Evolutionary conservation across 2,113 vertebrate species (phyloP), one percentile per base, ranked within the genome.

Genomic region (Ascaphus truei): DNA sequence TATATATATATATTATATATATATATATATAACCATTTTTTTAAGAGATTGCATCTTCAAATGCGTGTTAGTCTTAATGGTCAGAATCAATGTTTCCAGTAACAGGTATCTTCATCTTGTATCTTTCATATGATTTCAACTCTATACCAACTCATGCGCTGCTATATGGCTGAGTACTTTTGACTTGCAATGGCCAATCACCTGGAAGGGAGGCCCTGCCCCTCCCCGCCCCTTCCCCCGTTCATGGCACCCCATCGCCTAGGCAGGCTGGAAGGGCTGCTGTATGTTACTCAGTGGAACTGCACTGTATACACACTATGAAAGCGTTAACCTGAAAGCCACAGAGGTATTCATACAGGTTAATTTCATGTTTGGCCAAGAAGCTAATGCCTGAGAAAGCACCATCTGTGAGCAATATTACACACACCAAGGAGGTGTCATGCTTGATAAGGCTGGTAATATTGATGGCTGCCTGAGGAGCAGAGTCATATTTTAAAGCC

Each of bases 281-380:
- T n/a, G n/a, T n/a, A n/a, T n/a, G n/a, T n/a, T n/a, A n/a, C n/a
- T n/a, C n/a, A n/a, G n/a, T n/a, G n/a, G n/a, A n/a, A 9, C 39
- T 23, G 16, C 56, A 12, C 20, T 26, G 29, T 18, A 22, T 26
- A 20, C 26, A 23, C 33, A 15, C 8, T 41, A 4, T 64, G 20
- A 12, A 53, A 4, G 22, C 20, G 29, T 43, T 48, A 62, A 7
- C n/a, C 7, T 55, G 13, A 65, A 59, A 51, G 43, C 13, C n/a
- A 61, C 43, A 45, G 77, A 39, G 51, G 47, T 64, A 79, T 75
- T 57, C 60, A 64, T 71, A 16, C 63, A 74, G 74, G 45, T 73
- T 74, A 75, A 73, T 79, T 67, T 72, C 68, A 78, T 62, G 36
- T 76, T 77, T 84, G 82, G 79, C 67, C 78, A 81, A 81, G 61